Conservation (phyloP, 2,888 invertebrate genomes). For the Brachyptera putata region DNA sequence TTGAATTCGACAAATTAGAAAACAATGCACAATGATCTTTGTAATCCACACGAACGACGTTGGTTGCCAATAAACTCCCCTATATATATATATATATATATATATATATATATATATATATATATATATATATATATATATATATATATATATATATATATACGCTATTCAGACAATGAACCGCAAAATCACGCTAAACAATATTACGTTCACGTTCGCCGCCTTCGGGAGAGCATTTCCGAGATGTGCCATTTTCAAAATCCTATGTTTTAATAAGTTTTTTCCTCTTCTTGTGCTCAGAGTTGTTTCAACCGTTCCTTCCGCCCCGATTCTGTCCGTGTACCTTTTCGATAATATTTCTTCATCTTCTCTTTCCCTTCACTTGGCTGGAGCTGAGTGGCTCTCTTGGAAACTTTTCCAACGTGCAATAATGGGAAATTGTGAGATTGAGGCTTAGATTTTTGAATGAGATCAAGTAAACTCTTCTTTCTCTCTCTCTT, state of each 20-base stretch:
- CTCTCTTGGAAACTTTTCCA: slow-evolving; percentile 16
- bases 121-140: too few relatives aligned
- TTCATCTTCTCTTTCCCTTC: slow-evolving; percentile 8
- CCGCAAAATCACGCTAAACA: neutral
- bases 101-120: too few relatives aligned
- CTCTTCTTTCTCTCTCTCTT: neutral
- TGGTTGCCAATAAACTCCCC: too few relatives aligned
- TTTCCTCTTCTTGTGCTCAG: neutral
- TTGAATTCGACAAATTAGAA: slow-evolving; percentile 10
- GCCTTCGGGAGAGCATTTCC: neutral
- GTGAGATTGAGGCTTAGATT: slow-evolving; percentile 20
- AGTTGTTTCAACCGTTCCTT: slow-evolving; percentile 18
- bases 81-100: too few relatives aligned
- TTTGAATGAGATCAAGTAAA: slow-evolving; percentile 18
- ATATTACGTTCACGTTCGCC: slow-evolving; percentile 2
- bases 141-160: too few relatives aligned
- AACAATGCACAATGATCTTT: slow-evolving; percentile 14
- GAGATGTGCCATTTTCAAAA: slow-evolving; percentile 11
- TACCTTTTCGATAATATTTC: slow-evolving; percentile 22
- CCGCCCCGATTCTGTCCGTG: slow-evolving; percentile 20
- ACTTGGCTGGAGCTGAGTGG: slow-evolving; percentile 10
- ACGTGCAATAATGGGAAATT: slow-evolving; percentile 19
- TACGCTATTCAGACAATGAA: too few relatives aligned
- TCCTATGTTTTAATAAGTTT: slow-evolving; percentile 21
- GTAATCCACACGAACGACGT: neutral